Evolutionary conservation across 1,140 invertebrate genomes (phyloP), one percentile per base, ranked within the genome.

Genomic region (Plectus sambesii): DNA sequence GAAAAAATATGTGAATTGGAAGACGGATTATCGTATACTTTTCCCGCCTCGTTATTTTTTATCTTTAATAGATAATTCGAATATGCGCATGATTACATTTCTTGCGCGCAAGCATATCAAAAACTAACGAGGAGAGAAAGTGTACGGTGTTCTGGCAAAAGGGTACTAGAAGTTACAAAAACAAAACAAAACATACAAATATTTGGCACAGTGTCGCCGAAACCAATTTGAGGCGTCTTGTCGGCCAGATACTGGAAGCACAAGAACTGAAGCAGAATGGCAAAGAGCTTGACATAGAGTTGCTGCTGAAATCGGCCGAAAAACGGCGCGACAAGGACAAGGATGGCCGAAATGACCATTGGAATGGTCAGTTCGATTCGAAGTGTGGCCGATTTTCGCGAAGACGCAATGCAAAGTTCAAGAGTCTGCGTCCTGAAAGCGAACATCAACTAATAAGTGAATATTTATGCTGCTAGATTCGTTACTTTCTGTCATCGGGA

Each of bases 241-340:
- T 50, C 43, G 9, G 50, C 51, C 25, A 58, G 26, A 26, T 52
- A 57, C 36, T 58, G 56, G 56, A 58, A 58, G 35, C 50, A 55
- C 53, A 58, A 47, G 49, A 57, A 57, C 36, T 58, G 56, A 8
- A 58, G 25, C 4, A 58, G 49, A 26, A 58, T 38, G 23, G 56
- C 55, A 42, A 58, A 58, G 42, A 58, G 50, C 33, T 58, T 58
- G 17, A 58, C 56, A 25, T 58, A 58, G 24, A 58, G 42, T 53
- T 58, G 56, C 23, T 57, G 48, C 5, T 51, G 20, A 41, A 56
- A 57, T 29, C 53, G 51, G 39, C 56, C 56, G 29, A 57, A 56
- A 43, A 58, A 58, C 6, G 53, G 56, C 2, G 56, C 55, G 35
- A 56, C 39, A n/a, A 58, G 39, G 5, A 58, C 27, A 22, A 58